Evolutionary conservation across 2,113 vertebrate species (phyloP).

Genomic region (Microtus richardsoni): DNA sequence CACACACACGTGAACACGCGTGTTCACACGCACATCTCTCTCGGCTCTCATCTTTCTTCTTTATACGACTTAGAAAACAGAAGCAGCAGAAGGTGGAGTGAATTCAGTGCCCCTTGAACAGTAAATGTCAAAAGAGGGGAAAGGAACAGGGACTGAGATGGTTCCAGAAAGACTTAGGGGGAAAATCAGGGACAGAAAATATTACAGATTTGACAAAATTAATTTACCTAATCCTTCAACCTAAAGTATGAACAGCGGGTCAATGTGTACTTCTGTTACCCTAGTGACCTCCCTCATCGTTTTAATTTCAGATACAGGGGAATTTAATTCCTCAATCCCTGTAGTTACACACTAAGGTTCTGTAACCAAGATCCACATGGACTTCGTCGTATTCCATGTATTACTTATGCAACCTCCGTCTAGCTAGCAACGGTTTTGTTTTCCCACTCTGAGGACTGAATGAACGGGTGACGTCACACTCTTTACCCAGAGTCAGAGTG

Average conservation of each 20-base stretch:
- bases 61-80: background rate
- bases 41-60: background rate
- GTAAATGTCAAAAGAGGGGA: background rate
- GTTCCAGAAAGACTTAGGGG: background rate
- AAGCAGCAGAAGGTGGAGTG: background rate
- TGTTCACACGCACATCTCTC: too few species aligned
- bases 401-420: background rate
- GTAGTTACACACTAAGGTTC: background rate
- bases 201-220: background rate
- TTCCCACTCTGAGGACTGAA: background rate
- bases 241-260: background rate
- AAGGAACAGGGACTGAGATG: background rate
- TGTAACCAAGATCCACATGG: background rate
- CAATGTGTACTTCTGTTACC: too few species aligned
- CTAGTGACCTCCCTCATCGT: background rate
- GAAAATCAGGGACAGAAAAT: background rate
- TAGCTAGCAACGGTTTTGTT: background rate
- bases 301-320: background rate
- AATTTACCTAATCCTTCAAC: background rate
- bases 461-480: accelerated
- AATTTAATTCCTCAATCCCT: background rate
- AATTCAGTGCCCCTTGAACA: background rate
- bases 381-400: background rate
- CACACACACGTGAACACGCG: too few species aligned
- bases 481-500: background rate